A percentile compares a stretch with the other conserved stretches of the same genome.
phyloP scores from a whole-genome alignment of 2,113 vertebrate genomes.

The Zosterops lateralis region DNA sequence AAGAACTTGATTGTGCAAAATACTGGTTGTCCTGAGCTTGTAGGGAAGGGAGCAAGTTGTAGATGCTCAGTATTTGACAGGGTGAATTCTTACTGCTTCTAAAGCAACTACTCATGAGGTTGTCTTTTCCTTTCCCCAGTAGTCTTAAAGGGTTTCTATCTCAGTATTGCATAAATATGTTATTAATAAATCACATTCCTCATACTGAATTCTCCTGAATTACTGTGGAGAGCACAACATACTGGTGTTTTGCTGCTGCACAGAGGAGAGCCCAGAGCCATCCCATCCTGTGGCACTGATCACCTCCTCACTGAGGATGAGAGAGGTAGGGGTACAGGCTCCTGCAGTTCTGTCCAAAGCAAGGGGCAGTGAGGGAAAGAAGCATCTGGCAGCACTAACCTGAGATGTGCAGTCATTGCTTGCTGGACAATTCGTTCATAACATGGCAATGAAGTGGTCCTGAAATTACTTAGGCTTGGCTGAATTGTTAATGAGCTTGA shows the following conservation, averaged over 20 bases:
- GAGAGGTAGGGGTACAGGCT: neutral
- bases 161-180: neutral
- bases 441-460: neutral
- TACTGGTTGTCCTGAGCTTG: neutral
- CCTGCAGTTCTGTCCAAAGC: neutral
- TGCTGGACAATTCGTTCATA: neutral
- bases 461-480: neutral
- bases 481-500: neutral
- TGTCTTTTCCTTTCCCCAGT: neutral
- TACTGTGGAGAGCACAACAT: neutral
- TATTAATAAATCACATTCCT: neutral
- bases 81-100: neutral
- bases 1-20: neutral
- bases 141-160: neutral
- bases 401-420: neutral
- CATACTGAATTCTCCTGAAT: neutral
- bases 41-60: neutral
- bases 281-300: rapidly evolving
- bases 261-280: neutral
- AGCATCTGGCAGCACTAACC: neutral
- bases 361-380: neutral
- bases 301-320: neutral
- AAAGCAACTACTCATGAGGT: neutral
- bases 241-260: neutral
- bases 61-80: neutral